Percentiles rank a stretch among this genome's conserved stretches.
These are phyloP conservation scores for Chalcis sispes DNA, from an alignment of 2,888 invertebrate species.

Conservation along the genomic window DNA sequence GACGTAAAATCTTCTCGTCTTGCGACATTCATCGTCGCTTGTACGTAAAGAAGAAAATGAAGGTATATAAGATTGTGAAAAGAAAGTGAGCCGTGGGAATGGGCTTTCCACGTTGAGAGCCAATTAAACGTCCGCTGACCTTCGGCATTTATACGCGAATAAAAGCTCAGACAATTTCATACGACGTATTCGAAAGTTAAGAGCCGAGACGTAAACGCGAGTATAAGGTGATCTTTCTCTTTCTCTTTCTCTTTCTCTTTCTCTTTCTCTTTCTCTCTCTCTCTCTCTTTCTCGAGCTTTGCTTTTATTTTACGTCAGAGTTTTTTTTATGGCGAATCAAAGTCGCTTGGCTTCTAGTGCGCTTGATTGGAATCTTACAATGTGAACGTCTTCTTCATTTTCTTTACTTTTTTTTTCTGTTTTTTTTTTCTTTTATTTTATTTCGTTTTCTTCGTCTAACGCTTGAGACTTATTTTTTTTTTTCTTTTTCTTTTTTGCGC, in stretches of 20 bases:
- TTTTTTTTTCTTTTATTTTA: background rate
- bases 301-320: slow-evolving; percentile 15
- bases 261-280: background rate
- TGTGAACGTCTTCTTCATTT: background rate
- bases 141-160: background rate
- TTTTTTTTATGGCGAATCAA: slow-evolving; percentile 23
- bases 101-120: background rate
- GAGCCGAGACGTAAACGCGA: background rate
- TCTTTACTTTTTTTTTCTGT: background rate
- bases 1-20: background rate
- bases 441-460: background rate
- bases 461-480: background rate
- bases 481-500: background rate
- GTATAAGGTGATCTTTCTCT: background rate
- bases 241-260: background rate
- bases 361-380: slow-evolving; percentile 27
- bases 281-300: background rate
- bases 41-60: background rate
- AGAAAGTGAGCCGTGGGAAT: background rate
- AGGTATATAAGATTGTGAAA: background rate
- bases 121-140: slow-evolving; percentile 41
- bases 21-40: background rate
- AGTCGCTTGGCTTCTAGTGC: slow-evolving; percentile 21
- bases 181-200: no score
- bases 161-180: background rate